These are phyloP conservation scores for Dipodomys ordii DNA, from an alignment of 2,113 vertebrate species.

Conservation along the genomic window DNA sequence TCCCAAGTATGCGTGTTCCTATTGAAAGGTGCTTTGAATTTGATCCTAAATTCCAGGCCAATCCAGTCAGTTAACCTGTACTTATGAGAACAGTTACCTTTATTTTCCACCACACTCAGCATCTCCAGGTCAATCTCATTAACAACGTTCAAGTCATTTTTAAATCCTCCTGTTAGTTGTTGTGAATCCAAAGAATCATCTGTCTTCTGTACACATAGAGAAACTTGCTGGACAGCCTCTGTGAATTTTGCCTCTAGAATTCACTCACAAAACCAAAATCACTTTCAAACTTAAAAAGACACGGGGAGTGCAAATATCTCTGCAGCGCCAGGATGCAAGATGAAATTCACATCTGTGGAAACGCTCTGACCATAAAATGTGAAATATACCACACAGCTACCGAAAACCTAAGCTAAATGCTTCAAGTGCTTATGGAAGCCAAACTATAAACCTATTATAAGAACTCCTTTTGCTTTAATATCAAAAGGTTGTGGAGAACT, in stretches of 20 bases:
- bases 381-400: neutral
- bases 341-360: neutral
- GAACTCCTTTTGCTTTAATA: conserved; percentile 54
- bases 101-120: neutral
- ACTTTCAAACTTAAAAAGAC: neutral
- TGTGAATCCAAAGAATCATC: neutral
- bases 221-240: neutral
- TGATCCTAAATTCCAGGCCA: neutral
- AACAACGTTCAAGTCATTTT: neutral
- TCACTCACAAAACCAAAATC: neutral
- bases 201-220: neutral
- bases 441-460: conserved; percentile 13
- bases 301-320: neutral
- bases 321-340: neutral
- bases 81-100: neutral
- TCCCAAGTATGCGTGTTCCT: neutral
- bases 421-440: neutral
- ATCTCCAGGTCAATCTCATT: neutral
- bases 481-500: conserved; percentile 41
- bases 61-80: neutral
- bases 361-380: neutral
- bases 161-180: neutral
- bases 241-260: neutral
- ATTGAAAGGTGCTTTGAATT: neutral
- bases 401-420: conserved; percentile 12